phyloP scores from a whole-genome alignment of 2,888 invertebrate species.

The Andrena haemorrhoa region DNA sequence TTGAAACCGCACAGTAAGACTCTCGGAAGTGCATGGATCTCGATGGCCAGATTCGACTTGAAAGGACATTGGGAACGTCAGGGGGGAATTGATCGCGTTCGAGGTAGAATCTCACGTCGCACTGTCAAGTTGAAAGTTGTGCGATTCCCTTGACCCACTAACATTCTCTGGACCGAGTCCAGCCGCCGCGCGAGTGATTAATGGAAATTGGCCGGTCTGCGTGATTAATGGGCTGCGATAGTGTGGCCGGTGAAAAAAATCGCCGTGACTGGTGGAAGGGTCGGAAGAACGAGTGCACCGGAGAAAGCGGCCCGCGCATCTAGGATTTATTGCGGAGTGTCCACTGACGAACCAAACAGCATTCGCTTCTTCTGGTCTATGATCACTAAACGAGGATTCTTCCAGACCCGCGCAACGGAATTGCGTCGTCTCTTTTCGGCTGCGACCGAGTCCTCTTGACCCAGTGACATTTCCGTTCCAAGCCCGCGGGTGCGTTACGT shows the following conservation, averaged over 20 bases:
- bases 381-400: background rate
- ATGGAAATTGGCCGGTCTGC: slow-evolving; percentile 30
- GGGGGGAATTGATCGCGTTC: slow-evolving; percentile 8
- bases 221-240: slow-evolving; percentile 18
- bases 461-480: slow-evolving; percentile 46
- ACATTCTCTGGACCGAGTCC: slow-evolving; percentile 8
- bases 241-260: background rate
- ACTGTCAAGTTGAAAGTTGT: slow-evolving; percentile 35
- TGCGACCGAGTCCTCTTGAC: slow-evolving; percentile 39
- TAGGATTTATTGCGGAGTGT: slow-evolving; percentile 14
- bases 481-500: slow-evolving; percentile 22
- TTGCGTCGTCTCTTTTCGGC: background rate
- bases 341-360: background rate
- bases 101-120: slow-evolving; percentile 2
- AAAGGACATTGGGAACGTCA: too few species aligned
- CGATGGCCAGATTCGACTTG: too few species aligned
- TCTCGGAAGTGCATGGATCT: too few species aligned
- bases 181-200: slow-evolving; percentile 29
- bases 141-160: slow-evolving; percentile 37
- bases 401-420: background rate
- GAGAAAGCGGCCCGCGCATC: slow-evolving; percentile 18
- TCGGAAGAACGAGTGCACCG: background rate
- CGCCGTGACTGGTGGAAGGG: slow-evolving; percentile 11
- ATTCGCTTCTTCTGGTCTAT: slow-evolving; percentile 1
- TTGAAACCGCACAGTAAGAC: too few species aligned